Conservation (phyloP, 2,888 invertebrate genomes). For the Nymphalis urticae region DNA sequence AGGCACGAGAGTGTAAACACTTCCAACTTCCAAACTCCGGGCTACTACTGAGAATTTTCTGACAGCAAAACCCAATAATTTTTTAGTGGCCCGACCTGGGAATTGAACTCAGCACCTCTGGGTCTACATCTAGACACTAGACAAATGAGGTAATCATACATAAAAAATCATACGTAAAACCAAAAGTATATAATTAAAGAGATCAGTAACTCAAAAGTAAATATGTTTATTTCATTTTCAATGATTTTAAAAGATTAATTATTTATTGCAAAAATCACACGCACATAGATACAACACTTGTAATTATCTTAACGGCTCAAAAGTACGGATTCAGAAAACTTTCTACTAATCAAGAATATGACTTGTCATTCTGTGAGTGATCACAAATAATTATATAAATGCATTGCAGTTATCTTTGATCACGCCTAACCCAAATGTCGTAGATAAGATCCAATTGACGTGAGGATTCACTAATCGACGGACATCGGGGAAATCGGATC, state of each 20-base stretch:
- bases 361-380: slow-evolving; percentile 66
- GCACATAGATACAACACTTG: slow-evolving; percentile 16
- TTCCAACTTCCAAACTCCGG: no score
- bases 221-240: not conserved
- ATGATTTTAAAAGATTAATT: not conserved
- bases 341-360: slow-evolving; percentile 57
- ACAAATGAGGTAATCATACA: no score
- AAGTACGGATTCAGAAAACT: slow-evolving; percentile 29
- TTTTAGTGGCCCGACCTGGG: no score
- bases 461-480: slow-evolving; percentile 65
- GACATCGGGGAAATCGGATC: slow-evolving; percentile 46
- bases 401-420: slow-evolving; percentile 61
- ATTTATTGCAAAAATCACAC: not conserved
- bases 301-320: slow-evolving; percentile 32
- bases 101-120: no score
- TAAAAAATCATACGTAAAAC: no score
- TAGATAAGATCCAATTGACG: slow-evolving; percentile 70
- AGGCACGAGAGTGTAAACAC: no score
- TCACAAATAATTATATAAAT: slow-evolving; percentile 57
- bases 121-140: no score
- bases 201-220: not conserved
- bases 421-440: slow-evolving; percentile 73
- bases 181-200: no score
- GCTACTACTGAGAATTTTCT: no score
- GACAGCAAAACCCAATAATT: no score